A percentile compares a stretch with the other conserved stretches of the same genome.
Evolutionary conservation across 2,888 invertebrate genomes (phyloP).

Genomic region (Tiliacea citrago): DNA sequence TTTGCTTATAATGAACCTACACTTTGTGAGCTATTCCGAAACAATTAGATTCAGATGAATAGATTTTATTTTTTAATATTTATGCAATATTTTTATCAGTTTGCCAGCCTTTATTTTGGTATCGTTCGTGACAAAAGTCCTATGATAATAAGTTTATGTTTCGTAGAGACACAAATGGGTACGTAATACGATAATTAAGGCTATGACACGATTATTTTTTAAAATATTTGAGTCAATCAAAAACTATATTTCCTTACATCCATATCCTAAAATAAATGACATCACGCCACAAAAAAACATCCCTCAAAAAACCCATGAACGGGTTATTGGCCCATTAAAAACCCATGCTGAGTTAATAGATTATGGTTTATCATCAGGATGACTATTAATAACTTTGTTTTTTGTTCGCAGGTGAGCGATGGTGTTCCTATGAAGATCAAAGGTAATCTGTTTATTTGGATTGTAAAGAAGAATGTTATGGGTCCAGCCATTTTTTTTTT

Average conservation of each 20-base stretch:
- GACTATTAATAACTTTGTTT: slow-evolving; percentile 66
- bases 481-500: slow-evolving; percentile 25
- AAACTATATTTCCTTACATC: neutral
- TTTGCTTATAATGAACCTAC: slow-evolving; percentile 5
- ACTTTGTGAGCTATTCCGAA: neutral
- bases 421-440: slow-evolving; percentile 58
- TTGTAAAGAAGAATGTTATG: slow-evolving; percentile 38
- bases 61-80: too few relatives aligned
- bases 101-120: neutral
- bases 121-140: neutral
- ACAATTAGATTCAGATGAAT: neutral
- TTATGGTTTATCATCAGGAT: slow-evolving; percentile 55
- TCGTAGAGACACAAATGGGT: neutral
- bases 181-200: neutral
- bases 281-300: slow-evolving; percentile 26
- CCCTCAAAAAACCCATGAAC: slow-evolving; percentile 27
- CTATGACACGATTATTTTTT: neutral
- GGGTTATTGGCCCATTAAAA: slow-evolving; percentile 58
- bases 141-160: neutral
- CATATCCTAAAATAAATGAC: neutral
- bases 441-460: slow-evolving; percentile 53
- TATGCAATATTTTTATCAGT: neutral
- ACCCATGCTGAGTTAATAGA: slow-evolving; percentile 60
- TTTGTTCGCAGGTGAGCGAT: slow-evolving; percentile 75
- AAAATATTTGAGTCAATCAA: neutral